Conservation (phyloP, 2,888 invertebrate genomes). For the Thelaira solivaga region DNA sequence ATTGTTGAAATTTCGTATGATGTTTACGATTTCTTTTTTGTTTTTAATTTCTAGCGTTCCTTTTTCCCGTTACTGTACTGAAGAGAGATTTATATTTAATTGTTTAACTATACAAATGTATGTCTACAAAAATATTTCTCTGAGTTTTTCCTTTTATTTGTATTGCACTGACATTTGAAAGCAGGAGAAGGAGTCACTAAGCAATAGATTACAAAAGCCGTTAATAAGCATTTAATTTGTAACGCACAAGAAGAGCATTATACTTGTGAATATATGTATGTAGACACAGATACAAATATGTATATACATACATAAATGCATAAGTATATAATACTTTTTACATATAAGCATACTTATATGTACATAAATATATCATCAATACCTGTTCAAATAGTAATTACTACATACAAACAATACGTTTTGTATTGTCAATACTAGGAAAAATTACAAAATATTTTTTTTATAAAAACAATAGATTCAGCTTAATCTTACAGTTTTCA, state of each 20-base stretch:
- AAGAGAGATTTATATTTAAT: too few species aligned
- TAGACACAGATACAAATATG: not conserved
- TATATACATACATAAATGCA: not conserved
- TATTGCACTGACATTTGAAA: not conserved
- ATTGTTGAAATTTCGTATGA: too few species aligned
- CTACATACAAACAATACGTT: too few species aligned
- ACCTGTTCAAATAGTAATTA: conserved; percentile 19
- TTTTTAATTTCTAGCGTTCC: too few species aligned
- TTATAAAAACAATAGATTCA: not conserved
- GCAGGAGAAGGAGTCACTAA: not conserved
- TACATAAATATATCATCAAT: not conserved
- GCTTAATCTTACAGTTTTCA: not conserved
- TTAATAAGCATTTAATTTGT: conserved; percentile 29
- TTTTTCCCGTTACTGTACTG: too few species aligned
- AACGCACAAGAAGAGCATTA: not conserved
- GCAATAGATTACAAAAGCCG: conserved; percentile 9
- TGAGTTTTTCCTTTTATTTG: not conserved
- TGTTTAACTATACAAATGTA: not conserved
- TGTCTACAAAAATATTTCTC: not conserved
- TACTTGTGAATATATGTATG: conserved; percentile 1
- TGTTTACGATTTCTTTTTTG: too few species aligned
- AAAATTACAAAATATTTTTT: conserved; percentile 3
- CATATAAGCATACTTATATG: too few species aligned
- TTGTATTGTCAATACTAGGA: not conserved
- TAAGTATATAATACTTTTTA: too few species aligned